Percentiles rank a stretch among this genome's conserved stretches.
Conservation (phyloP, 2,797 vertebrate genomes). For the Phrynocephalus forsythii region DNA sequence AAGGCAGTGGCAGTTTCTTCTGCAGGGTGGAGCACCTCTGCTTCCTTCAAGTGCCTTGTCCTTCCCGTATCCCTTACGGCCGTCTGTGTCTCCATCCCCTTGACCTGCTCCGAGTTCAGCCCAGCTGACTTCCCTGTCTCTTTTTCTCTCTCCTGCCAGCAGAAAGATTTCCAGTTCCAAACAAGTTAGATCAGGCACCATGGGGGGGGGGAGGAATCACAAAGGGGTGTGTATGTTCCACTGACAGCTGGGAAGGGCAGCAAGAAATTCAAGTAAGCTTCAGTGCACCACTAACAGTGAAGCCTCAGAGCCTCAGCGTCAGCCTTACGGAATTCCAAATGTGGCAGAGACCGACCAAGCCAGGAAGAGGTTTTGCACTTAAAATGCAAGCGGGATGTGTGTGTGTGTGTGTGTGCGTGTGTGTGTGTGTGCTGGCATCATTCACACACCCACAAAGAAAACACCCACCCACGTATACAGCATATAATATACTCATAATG, state of each 20-base stretch:
- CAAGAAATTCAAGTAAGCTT: conserved; percentile 81
- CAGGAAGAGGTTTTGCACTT: conserved; percentile 63
- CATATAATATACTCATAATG: conserved; percentile 77
- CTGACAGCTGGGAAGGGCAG: conserved; percentile 70
- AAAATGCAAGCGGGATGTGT: conserved; percentile 57
- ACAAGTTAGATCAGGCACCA: conserved; percentile 58
- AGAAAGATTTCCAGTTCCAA: not conserved
- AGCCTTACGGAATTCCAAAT: conserved; percentile 53
- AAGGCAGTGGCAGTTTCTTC: conserved; percentile 69
- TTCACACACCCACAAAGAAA: conserved; percentile 54
- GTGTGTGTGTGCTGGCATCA: conserved; percentile 50
- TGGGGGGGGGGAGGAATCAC: conserved; percentile 65
- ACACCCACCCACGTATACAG: conserved; percentile 67
- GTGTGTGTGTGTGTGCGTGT: too few relatives aligned
- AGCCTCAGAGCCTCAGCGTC: conserved; percentile 46
- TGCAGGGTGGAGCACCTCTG: conserved; percentile 42
- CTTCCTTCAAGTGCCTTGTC: conserved; percentile 42
- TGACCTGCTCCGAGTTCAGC: conserved; percentile 41
- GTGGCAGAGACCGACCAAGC: conserved; percentile 38
- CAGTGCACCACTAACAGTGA: conserved; percentile 45
- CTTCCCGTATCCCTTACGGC: conserved; percentile 42
- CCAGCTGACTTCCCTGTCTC: conserved; percentile 18
- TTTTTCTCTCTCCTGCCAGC: conserved; percentile 7
- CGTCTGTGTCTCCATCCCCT: conserved; percentile 48
- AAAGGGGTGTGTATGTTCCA: conserved; percentile 68